Evolutionary conservation across 2,797 vertebrate genomes (phyloP).

Genomic region (Ceyx erithaca): DNA sequence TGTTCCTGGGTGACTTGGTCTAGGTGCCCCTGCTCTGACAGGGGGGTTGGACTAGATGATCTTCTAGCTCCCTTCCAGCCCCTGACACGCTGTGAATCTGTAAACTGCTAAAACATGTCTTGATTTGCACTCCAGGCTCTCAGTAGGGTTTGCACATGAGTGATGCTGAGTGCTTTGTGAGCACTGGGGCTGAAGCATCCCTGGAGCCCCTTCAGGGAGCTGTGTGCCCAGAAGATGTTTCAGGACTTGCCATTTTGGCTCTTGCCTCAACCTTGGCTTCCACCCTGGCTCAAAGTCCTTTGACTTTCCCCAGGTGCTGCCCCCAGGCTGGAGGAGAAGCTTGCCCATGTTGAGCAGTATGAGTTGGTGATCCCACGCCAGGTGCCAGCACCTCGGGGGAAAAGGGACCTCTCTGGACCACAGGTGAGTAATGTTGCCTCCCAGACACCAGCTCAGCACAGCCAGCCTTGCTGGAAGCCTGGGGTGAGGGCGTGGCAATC

Average conservation of each 20-base stretch:
- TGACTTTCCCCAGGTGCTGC: not conserved
- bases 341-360: constrained; percentile 13
- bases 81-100: no score
- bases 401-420: not conserved
- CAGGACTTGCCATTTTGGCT: not conserved
- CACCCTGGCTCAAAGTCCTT: not conserved
- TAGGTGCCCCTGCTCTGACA: no score
- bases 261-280: accelerated
- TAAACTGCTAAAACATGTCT: not conserved
- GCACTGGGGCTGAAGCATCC: accelerated
- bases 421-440: not conserved
- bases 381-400: not conserved
- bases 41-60: no score
- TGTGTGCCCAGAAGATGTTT: not conserved
- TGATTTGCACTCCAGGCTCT: accelerated
- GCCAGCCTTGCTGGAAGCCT: not conserved
- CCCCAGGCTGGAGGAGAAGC: not conserved
- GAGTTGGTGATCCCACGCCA: not conserved
- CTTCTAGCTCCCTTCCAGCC: no score
- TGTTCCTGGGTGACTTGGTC: no score
- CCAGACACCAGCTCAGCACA: not conserved
- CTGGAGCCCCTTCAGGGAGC: not conserved
- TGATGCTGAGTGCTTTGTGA: not conserved
- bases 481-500: not conserved
- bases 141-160: not conserved